Base-by-base conservation (phyloP, 2,797 vertebrate species). In the Danio albolineatus region DNA sequence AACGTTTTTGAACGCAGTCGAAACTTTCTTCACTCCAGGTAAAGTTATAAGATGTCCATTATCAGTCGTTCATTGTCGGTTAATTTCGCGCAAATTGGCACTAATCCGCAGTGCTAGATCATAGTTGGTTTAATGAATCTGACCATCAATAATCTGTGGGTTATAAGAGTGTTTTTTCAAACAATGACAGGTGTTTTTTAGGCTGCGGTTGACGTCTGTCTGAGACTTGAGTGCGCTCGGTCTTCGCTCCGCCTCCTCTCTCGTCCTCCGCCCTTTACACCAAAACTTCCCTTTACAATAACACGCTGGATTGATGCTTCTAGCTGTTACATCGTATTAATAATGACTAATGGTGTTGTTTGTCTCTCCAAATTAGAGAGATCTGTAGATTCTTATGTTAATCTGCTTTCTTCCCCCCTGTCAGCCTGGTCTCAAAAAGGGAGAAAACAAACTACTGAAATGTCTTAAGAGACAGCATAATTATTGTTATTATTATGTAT, bases 241-340 rank as follows among this genome's bases (percentile, higher is more conserved):
- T 46, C 16, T 7, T 56, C 39, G 8, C 78, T 57, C 78, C 78
- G 19, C 78, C 78, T 61, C 39, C 14, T 53, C 4, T 6, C 7
- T 7, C 7, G n/a, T 53, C 21, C 60, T 17, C 60, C 62, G 41
- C 62, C 62, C 75, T 69, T 5, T 13, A 7, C 60, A 53, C n/a
- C 10, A 54, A 43, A 6, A 21, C 43, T 57, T 39, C 48, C 39
- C 46, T 16, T 28, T 28, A 28, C 12, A 19, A 56, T 12, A 41
- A 57, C 39, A 19, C 46, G 46, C 10, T 44, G 9, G 13, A 48
- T 46, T 4, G 5, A 28, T 56, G 16, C 14, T 19, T 53, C 19
- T n/a, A n/a, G n/a, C n/a, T 21, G 1, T 71, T 62, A 43, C 46
- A 16, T 17, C 38, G 61, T 41, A 6, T 1, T 14, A 7, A 28